A percentile compares a stretch with the other conserved stretches of the same genome.
Conservation (phyloP, 2,113 vertebrate genomes). For the Brienomyrus brachyistius region DNA sequence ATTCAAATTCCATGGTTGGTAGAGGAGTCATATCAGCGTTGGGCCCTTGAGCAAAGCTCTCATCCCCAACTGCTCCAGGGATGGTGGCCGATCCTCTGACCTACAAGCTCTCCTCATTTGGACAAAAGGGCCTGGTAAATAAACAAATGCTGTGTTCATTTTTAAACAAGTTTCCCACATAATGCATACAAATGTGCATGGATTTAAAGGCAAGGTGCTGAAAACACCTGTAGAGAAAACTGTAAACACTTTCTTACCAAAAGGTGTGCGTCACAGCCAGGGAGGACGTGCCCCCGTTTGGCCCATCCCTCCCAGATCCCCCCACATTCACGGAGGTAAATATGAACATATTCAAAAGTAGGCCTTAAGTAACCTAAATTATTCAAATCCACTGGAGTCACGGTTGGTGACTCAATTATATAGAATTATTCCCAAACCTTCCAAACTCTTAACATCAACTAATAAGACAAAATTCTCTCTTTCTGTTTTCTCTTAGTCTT, state of each 20-base stretch:
- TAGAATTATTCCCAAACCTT: no score
- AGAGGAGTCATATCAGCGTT: not conserved
- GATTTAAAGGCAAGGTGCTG: not conserved
- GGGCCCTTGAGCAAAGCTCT: not conserved
- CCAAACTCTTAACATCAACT: not conserved
- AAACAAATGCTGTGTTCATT: not conserved
- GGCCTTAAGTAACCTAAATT: not conserved
- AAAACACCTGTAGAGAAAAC: not conserved
- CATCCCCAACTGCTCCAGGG: not conserved
- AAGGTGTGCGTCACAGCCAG: constrained; percentile 60
- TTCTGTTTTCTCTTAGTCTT: constrained; percentile 47
- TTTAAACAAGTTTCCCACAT: not conserved
- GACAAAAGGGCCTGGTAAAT: not conserved
- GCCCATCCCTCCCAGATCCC: constrained; percentile 60
- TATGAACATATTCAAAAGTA: not conserved
- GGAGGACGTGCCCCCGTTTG: constrained; percentile 62
- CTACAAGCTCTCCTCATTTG: not conserved
- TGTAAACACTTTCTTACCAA: constrained; percentile 6
- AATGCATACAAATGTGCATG: constrained; percentile 1
- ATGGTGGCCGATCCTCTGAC: not conserved
- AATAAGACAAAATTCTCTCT: constrained; percentile 10
- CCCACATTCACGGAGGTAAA: constrained; percentile 57
- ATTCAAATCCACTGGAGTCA: not conserved
- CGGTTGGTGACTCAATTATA: no score
- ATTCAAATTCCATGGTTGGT: not conserved